phyloP scores from a whole-genome alignment of 2,113 vertebrate genomes.

The Lamprologus lemairii region DNA sequence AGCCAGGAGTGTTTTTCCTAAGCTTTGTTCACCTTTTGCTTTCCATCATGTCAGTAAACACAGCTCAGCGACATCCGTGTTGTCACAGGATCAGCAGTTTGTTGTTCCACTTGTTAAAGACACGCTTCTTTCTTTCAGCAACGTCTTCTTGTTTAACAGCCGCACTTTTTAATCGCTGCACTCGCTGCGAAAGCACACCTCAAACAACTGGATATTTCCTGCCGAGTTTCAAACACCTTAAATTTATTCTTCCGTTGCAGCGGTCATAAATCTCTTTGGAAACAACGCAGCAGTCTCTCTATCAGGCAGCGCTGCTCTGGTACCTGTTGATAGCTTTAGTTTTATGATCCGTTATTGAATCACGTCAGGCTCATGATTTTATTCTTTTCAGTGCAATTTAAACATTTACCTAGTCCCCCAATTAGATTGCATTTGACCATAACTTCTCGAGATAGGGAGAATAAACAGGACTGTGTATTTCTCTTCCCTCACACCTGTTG shows the following conservation, averaged over 20 bases:
- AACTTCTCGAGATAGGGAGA: not conserved
- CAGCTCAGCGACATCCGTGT: not conserved
- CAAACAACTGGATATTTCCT: not conserved
- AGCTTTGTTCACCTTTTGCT: slow-evolving; percentile 2
- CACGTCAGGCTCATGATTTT: not conserved
- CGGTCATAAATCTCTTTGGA: not conserved
- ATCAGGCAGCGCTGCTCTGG: not conserved
- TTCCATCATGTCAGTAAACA: slow-evolving; percentile 29
- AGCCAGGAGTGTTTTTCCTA: slow-evolving; percentile 17
- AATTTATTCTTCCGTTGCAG: not conserved
- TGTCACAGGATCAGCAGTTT: not conserved
- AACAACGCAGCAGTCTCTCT: not conserved
- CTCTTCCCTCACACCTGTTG: not conserved
- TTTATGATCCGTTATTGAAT: slow-evolving; percentile 8
- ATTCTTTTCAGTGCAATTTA: slow-evolving; percentile 17
- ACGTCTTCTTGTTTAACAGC: not conserved
- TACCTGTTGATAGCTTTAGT: not conserved
- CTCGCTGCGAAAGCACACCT: not conserved
- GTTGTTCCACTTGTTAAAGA: not conserved
- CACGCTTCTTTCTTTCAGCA: not conserved
- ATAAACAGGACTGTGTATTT: not conserved
- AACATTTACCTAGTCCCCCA: slow-evolving; percentile 30
- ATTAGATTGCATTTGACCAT: not conserved
- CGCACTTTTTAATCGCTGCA: not conserved
- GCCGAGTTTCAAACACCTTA: not conserved